These are phyloP conservation scores for Castor canadensis DNA, from an alignment of 2,113 vertebrate species.

Conservation along the genomic window DNA sequence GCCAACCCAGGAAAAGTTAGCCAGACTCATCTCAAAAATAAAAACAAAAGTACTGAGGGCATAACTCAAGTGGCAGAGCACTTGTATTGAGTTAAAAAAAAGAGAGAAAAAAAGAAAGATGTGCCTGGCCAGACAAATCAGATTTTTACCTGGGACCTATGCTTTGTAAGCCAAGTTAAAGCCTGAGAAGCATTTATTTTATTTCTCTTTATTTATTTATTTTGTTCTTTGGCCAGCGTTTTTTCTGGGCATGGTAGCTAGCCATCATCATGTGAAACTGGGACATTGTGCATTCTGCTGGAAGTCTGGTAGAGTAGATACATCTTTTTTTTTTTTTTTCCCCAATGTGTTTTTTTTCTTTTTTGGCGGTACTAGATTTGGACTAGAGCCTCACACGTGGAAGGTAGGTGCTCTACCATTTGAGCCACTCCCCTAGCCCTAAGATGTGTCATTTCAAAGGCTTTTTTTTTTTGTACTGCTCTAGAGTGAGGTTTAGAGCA, in stretches of 20 bases:
- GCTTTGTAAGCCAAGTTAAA: conserved; percentile 4
- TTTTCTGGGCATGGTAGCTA: not conserved
- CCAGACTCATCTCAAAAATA: too few relatives aligned
- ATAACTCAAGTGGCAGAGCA: too few relatives aligned
- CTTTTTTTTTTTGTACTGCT: not conserved
- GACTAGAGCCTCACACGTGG: too few relatives aligned
- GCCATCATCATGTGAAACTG: not conserved
- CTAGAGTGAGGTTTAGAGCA: not conserved
- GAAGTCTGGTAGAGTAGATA: too few relatives aligned
- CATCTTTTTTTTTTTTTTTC: too few relatives aligned
- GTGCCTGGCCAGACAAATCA: not conserved
- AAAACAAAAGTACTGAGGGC: too few relatives aligned
- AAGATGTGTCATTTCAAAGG: not conserved
- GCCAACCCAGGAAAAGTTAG: too few relatives aligned
- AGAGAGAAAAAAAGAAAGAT: conserved; percentile 14
- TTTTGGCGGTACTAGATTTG: too few relatives aligned
- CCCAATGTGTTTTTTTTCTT: too few relatives aligned
- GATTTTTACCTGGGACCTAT: not conserved
- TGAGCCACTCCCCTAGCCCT: too few relatives aligned
- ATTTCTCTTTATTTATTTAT: not conserved
- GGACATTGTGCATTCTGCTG: not conserved
- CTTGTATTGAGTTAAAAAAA: too few relatives aligned
- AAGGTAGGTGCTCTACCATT: too few relatives aligned
- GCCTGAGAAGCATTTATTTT: not conserved
- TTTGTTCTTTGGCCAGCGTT: not conserved